Conservation (phyloP, 1,140 invertebrate genomes). For the Dendrolimus kikuchii region DNA sequence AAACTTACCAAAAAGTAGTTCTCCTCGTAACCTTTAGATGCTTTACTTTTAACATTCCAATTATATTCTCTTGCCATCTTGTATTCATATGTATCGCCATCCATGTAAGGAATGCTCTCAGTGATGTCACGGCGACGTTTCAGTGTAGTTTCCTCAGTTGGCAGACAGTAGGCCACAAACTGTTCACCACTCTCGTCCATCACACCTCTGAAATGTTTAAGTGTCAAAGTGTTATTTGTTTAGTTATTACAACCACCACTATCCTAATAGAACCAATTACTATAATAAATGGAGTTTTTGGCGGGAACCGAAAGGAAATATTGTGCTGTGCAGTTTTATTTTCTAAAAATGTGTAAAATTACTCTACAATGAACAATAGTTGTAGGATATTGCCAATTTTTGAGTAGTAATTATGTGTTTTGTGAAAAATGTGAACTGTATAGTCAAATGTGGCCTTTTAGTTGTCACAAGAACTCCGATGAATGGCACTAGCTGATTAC, state of each 20-base stretch:
- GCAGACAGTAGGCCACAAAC: conserved; percentile 98
- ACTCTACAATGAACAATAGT: too few relatives aligned
- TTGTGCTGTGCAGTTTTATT: too few relatives aligned
- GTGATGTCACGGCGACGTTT: conserved; percentile 89
- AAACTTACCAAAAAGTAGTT: conserved; percentile 92
- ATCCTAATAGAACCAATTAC: too few relatives aligned
- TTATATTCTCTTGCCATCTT: conserved; percentile 97
- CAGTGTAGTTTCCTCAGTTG: conserved; percentile 91
- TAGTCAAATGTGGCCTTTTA: too few relatives aligned
- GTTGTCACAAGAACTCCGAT: too few relatives aligned
- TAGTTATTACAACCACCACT: neutral
- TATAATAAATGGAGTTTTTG: too few relatives aligned
- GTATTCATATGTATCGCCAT: conserved; percentile 95
- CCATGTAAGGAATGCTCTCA: conserved; percentile 86
- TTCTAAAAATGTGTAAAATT: too few relatives aligned
- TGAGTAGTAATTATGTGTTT: too few relatives aligned
- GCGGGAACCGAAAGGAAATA: too few relatives aligned
- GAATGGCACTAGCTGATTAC: too few relatives aligned
- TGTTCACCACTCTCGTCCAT: conserved; percentile 99
- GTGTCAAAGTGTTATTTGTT: conserved; percentile 1
- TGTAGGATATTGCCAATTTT: too few relatives aligned
- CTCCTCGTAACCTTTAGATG: conserved; percentile 97
- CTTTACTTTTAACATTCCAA: conserved; percentile 99
- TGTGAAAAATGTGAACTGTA: too few relatives aligned
- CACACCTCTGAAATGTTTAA: conserved; percentile 81